Evolutionary conservation across 2,888 invertebrate species (phyloP).

Genomic region (Cepaea hortensis): DNA sequence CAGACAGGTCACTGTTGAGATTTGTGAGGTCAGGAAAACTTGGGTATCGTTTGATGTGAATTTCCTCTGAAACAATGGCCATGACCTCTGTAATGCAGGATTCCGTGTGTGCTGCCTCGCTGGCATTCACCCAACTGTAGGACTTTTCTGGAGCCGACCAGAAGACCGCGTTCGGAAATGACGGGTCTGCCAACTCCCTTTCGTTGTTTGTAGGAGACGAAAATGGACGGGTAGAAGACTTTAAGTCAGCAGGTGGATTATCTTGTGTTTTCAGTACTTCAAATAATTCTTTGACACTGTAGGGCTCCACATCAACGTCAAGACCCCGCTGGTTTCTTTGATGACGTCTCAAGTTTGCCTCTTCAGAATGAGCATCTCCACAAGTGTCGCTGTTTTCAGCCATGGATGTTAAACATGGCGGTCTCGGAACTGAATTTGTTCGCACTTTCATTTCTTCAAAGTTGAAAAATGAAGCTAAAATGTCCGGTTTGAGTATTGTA

Average conservation of each 20-base stretch:
- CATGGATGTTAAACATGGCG: too few relatives aligned
- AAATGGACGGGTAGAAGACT: neutral
- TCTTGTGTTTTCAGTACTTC: neutral
- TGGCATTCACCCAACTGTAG: conserved; percentile 9
- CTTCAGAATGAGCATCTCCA: too few relatives aligned
- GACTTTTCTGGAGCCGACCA: conserved; percentile 10
- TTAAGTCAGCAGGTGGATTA: neutral
- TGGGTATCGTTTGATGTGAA: conserved; percentile 31
- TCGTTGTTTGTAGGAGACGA: conserved; percentile 5
- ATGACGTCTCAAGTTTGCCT: too few relatives aligned
- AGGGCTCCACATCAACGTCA: neutral
- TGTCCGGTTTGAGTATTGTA: too few relatives aligned
- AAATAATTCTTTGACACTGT: neutral
- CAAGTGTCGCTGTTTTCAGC: too few relatives aligned
- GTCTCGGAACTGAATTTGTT: too few relatives aligned
- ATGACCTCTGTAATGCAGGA: neutral
- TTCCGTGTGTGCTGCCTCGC: neutral
- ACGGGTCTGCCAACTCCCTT: neutral
- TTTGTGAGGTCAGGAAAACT: conserved; percentile 39
- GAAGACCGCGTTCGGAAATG: neutral
- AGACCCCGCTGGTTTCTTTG: too few relatives aligned
- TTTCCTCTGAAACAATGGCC: conserved; percentile 37
- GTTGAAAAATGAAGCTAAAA: too few relatives aligned
- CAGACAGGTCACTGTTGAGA: neutral
- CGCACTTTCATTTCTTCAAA: too few relatives aligned